Base-by-base conservation (phyloP, 2,888 invertebrate species). In the Hypena proboscidalis region DNA sequence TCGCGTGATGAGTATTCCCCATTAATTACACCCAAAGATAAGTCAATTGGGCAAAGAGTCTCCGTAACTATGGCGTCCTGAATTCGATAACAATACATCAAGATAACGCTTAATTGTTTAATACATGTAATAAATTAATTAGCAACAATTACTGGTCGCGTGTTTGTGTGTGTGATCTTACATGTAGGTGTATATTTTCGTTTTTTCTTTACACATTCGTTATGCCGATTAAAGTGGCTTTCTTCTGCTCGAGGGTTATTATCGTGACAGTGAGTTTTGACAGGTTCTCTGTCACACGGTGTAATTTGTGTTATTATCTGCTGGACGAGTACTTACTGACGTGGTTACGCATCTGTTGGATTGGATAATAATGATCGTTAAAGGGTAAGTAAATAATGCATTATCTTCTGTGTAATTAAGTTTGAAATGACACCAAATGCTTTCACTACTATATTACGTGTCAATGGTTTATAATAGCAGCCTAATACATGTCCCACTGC, bases 61-160 rank as follows among this genome's bases (percentile, higher is more conserved):
- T 72, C 70, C 72, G 69, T 60, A 64, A 67, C 64, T 62, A 66
- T 63, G 65, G 67, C 71, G 77, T 71, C 74, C 83, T 80, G 76
- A 85, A 86, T 85, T 80, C 84, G 84, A 85, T 87, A 86, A 81
- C 81, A 78, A 79, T 86, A 83, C 80, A 83, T 84, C 85, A 76
- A 87, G 90, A 89, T 90, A 89, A 77, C 71, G 67, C 79, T 82
- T 88, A 88, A 89, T 88, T 90, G 89, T 90, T 90, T 90, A 90
- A 90, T 90, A 80, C 85, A 80, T 84, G 88, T 90, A 83, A 88
- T 90, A 90, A 90, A 90, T 90, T 90, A 89, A 90, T 90, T 86
- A 89, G 86, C 77, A 70, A 77, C 86, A 80, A 88, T 88, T 89
- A 83, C 69, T 70, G 82, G 80, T 86, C 70, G 90, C 89, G 88